These are phyloP conservation scores for Pandemis heparana DNA, from an alignment of 2,888 invertebrate genomes.

Conservation along the genomic window DNA sequence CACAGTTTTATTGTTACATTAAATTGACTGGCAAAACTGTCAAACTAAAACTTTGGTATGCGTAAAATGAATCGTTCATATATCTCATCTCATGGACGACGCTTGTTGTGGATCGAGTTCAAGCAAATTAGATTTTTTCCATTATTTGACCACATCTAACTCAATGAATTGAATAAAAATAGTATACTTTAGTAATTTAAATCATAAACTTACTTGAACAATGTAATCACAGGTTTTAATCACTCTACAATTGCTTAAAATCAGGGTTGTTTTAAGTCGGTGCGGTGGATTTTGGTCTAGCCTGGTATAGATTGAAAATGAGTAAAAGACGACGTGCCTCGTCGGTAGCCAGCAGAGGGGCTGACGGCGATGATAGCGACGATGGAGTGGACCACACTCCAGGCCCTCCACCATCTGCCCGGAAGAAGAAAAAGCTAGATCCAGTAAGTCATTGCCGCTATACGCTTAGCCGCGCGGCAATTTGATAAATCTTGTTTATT, in stretches of 20 bases:
- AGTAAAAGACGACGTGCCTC: conserved; percentile 93
- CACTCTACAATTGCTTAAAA: conserved; percentile 1
- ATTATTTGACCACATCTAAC: background rate
- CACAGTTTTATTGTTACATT: background rate
- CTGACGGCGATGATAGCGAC: conserved; percentile 90
- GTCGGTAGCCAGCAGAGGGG: conserved; percentile 91
- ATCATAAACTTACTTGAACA: background rate
- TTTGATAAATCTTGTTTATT: background rate
- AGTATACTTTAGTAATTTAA: background rate
- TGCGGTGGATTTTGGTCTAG: conserved; percentile 38
- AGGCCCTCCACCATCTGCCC: conserved; percentile 78
- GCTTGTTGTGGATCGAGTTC: conserved; percentile 31
- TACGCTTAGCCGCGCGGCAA: conserved; percentile 22
- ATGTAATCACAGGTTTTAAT: conserved; percentile 21
- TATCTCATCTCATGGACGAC: conserved; percentile 28
- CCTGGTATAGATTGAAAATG: conserved; percentile 71
- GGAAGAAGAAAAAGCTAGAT: conserved; percentile 90
- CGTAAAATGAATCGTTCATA: conserved; percentile 6
- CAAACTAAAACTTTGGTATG: background rate
- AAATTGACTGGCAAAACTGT: conserved; percentile 1
- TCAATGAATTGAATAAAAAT: background rate
- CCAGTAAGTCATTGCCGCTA: conserved; percentile 84
- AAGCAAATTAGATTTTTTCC: background rate
- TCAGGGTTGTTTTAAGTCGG: conserved; percentile 6
- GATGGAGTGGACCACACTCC: conserved; percentile 83